Conservation (phyloP, 2,888 invertebrate species). For the Archaeoteleia sp. region DNA sequence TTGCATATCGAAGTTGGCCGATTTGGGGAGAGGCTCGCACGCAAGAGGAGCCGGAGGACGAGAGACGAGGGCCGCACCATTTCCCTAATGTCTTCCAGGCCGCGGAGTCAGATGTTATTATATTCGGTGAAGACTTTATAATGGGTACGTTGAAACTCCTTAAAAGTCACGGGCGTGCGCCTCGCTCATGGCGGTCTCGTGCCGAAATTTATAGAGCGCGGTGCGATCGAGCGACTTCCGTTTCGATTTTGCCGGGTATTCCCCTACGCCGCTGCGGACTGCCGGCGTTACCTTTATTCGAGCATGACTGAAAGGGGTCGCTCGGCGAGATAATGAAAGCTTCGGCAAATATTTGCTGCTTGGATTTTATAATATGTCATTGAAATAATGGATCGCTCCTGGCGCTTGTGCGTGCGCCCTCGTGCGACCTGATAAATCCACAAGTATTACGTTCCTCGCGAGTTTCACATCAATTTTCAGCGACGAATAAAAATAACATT, state of each 20-base stretch:
- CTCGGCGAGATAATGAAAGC: slow-evolving; percentile 42
- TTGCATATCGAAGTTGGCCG: slow-evolving; percentile 56
- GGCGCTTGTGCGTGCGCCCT: slow-evolving; percentile 36
- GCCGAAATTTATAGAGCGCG: slow-evolving; percentile 47
- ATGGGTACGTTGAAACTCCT: slow-evolving; percentile 71
- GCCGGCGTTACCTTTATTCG: slow-evolving; percentile 19
- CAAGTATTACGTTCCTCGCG: slow-evolving; percentile 23
- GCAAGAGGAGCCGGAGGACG: slow-evolving; percentile 46
- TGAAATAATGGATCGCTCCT: slow-evolving; percentile 45
- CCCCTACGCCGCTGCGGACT: background rate
- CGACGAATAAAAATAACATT: too few species aligned
- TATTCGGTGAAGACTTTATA: slow-evolving; percentile 74
- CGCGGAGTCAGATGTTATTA: slow-evolving; percentile 72
- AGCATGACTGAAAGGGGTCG: slow-evolving; percentile 45
- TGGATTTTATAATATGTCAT: slow-evolving; percentile 49
- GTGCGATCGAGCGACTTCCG: slow-evolving; percentile 42
- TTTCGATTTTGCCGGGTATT: slow-evolving; percentile 37
- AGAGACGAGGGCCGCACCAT: slow-evolving; percentile 56
- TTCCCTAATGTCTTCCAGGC: slow-evolving; percentile 74
- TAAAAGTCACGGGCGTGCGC: slow-evolving; percentile 67
- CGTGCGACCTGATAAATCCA: slow-evolving; percentile 42
- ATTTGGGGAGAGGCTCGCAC: slow-evolving; percentile 47
- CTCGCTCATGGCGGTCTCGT: slow-evolving; percentile 9
- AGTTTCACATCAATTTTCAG: too few species aligned
- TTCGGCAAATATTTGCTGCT: slow-evolving; percentile 45